Base-by-base conservation (phyloP, 1,140 invertebrate species). In the Papilio xuthus region DNA sequence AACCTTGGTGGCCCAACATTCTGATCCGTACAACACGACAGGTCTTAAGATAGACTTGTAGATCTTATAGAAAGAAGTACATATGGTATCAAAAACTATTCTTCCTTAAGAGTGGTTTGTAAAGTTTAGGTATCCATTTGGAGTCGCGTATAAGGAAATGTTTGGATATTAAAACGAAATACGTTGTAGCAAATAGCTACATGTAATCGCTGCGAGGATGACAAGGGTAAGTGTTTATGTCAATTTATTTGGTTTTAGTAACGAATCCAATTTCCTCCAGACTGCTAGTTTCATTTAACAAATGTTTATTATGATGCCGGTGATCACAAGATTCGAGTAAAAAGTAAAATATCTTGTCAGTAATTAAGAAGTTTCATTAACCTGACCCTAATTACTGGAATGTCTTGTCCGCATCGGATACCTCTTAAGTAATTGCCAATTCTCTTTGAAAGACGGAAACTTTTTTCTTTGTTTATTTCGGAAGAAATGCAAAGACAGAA, bases 401-500 rank as follows among this genome's bases (percentile, higher is more conserved):
- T 63, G 60, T 63, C 26, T 63, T 63, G 60, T 63, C 60, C 60
- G 60, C 60, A 63, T 63, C 60, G 60, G 60, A 63, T 63, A 32
- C 23, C 60, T 63, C 60, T 63, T 63, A 63, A 63, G 60, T 63
- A 63, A 63, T 63, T 63, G 60, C 60, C 60, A 63, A 63, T 63
- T 63, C 60, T 63, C 60, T 32, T 63, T 63, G 23, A 63, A 63
- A 23, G 60, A 63, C 23, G 60, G 60, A 63, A 63, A 63, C 26
- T 63, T 63, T 63, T 63, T 63, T 28, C 26, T 63, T 63, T 63
- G 60, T 32, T 63, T 63, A 63, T 63, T 63, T 63, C 13, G 23
- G 26, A 63, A 63, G 60, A 63, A 63, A 23, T 63, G 60, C 60
- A 28, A 63, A 63, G 26, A 63, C 60, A 63, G 26, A 67, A 67